Base-by-base conservation (phyloP, 92 coral and sea anemone species). In the Epizoanthus rinbou region DNA sequence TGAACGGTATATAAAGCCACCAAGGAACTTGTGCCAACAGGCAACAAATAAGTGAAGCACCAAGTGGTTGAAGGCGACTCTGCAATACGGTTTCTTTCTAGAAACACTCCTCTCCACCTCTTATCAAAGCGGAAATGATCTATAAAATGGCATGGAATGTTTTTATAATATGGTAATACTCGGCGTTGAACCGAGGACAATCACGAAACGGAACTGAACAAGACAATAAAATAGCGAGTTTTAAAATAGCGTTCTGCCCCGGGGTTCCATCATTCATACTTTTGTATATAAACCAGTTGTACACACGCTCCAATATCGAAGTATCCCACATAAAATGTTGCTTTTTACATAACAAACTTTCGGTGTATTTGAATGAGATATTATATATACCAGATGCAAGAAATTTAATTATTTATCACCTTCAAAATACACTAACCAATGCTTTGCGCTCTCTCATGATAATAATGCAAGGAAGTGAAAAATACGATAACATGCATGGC, bases 381-480 rank as follows among this genome's bases (percentile, higher is more conserved):
- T 64, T 67, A 33, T 15, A 67, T 67, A 33, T 15, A 67, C 73
- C 50, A 16, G 35, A 28, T 11, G 21, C 50, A 31, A 15, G 70
- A n/a, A 5, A 33, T 71, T 71, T 3, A 71, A 71, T 71, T 71
- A 71, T 71, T 71, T n/a, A 71, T 71, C 23, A n/a, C 50, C 19
- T 71, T 71, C 76, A 71, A 71, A 71, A 1, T 47, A 3, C 9
- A 28, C 45, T 71, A 71, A 39, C 76, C 59, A 71, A 71, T 71
- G 45, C 57, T 41, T 41, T 43, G 23, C 22, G 41, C 11, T 31
- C 52, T 35, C 21, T 1, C 2, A 39, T 35, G 41, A 70, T 70
- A 9, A 53, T 54, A 69, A 13, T 69, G 74, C 8, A 43, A 50
- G 54, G 14, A 3, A 50, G 8, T 9, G 14, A 50, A 50, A 50